Percentiles rank a stretch among this genome's conserved stretches.
These are phyloP conservation scores for Grammomys dolichurus DNA, from an alignment of 2,113 vertebrate genomes.

Conservation along the genomic window DNA sequence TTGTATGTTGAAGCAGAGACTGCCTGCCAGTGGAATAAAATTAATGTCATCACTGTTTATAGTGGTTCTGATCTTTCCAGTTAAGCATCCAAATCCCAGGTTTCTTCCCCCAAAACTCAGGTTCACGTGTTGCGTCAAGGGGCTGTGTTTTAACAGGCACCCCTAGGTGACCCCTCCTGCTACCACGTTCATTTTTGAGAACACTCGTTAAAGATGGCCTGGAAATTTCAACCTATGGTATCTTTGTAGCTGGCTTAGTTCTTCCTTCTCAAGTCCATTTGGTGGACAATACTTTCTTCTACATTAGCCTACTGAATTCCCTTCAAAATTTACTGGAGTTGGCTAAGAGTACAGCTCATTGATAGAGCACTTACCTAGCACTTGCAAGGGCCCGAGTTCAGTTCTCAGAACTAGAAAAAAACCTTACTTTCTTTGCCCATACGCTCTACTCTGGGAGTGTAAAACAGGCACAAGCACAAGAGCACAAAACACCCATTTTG, in stretches of 20 bases:
- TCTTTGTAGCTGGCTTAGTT: not conserved
- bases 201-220: not conserved
- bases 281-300: not conserved
- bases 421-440: not conserved
- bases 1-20: not conserved
- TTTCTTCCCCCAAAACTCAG: not conserved
- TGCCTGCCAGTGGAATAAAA: not conserved
- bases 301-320: not conserved
- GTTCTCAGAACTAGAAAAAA: not conserved
- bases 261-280: not conserved
- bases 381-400: not conserved
- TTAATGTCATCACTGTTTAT: not conserved
- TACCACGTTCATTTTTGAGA: not conserved
- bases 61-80: not conserved
- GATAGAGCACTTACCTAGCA: not conserved
- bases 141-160: not conserved
- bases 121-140: not conserved
- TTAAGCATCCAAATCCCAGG: not conserved
- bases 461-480: not conserved
- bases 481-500: not conserved
- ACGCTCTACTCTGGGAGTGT: not conserved
- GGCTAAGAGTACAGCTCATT: not conserved
- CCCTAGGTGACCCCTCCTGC: not conserved
- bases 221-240: not conserved
- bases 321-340: not conserved